Evolutionary conservation across 2,797 vertebrate genomes (phyloP).

Genomic region (Synaphobranchus kaupii): DNA sequence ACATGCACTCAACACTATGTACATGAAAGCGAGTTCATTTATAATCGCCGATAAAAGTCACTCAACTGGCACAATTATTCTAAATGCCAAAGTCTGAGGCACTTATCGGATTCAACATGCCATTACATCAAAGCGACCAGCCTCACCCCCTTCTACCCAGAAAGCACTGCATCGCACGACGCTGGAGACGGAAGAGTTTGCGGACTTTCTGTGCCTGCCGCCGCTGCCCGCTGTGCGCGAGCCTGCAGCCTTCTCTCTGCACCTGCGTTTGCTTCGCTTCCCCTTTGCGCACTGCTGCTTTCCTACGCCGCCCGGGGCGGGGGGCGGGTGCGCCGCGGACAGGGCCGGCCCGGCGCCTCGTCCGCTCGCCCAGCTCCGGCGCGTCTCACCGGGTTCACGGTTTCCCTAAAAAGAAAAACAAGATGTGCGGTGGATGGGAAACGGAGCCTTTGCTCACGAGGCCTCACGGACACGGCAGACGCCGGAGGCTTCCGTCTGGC

Average conservation of each 20-base stretch:
- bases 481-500: neutral
- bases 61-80: neutral
- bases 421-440: neutral
- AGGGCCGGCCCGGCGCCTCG: neutral
- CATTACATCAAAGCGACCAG: neutral
- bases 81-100: neutral
- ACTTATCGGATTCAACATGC: neutral
- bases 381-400: neutral
- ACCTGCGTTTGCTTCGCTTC: conserved; percentile 25
- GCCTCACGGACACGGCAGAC: neutral
- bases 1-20: neutral
- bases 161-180: conserved; percentile 24
- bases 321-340: neutral
- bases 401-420: neutral
- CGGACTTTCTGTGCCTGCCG: neutral
- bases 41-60: neutral
- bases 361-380: neutral
- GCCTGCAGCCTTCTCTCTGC: neutral
- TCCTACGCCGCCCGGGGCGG: neutral
- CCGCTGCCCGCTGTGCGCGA: neutral
- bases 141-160: neutral
- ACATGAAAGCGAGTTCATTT: neutral
- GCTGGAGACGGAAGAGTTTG: conserved; percentile 4
- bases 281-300: neutral
- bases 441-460: neutral